Percentiles rank a stretch among this genome's conserved stretches.
These are phyloP conservation scores for Epinephelus coioides DNA, from an alignment of 2,797 vertebrate species.

Conservation along the genomic window DNA sequence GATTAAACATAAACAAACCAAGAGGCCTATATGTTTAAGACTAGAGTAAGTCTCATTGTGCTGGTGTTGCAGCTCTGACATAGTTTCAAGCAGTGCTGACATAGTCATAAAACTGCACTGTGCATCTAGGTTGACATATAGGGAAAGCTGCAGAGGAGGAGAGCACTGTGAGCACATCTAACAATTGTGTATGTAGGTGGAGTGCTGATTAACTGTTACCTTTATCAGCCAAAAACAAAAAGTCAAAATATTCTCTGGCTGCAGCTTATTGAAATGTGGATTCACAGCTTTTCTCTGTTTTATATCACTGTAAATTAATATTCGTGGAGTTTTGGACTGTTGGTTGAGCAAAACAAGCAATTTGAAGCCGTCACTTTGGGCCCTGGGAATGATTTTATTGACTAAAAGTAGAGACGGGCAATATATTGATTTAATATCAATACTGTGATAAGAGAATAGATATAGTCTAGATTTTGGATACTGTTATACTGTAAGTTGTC, in stretches of 20 bases:
- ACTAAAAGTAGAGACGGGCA: too few species aligned
- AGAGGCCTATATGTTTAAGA: conserved; percentile 9
- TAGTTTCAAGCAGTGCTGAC: conserved; percentile 33
- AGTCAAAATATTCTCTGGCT: not conserved
- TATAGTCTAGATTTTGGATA: not conserved
- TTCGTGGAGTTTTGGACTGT: not conserved
- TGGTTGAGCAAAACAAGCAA: not conserved
- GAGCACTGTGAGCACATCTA: conserved; percentile 8
- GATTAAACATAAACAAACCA: conserved; percentile 32
- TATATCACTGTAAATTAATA: not conserved
- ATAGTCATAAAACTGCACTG: conserved; percentile 31
- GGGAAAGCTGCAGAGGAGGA: conserved; percentile 46
- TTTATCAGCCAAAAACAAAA: conserved; percentile 8
- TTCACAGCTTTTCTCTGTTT: conserved; percentile 13
- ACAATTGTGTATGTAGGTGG: conserved; percentile 30
- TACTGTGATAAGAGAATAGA: too few species aligned
- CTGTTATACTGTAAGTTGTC: too few species aligned
- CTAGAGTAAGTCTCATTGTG: conserved; percentile 13
- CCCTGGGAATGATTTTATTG: too few species aligned
- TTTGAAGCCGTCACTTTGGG: not conserved
- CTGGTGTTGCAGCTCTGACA: conserved; percentile 49
- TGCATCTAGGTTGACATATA: conserved; percentile 33
- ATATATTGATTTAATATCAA: too few species aligned
- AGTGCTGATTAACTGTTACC: conserved; percentile 23
- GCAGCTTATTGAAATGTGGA: not conserved